Percentiles rank a stretch among this genome's conserved stretches.
Conservation (phyloP, 2,797 vertebrate genomes). For the Hipposideros larvatus region DNA sequence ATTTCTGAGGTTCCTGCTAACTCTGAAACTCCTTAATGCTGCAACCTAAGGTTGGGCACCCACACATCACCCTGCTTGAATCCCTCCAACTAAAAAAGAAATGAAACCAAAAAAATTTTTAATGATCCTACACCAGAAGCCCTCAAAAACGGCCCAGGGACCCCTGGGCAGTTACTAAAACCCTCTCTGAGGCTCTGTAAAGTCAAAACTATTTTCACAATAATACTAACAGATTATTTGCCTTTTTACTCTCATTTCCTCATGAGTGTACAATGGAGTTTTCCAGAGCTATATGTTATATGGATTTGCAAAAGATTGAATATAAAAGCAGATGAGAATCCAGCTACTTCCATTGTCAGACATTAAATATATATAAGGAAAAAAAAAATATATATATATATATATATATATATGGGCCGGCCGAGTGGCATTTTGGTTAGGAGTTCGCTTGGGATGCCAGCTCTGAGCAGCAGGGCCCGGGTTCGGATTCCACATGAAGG, state of each 20-base stretch:
- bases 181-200: background rate
- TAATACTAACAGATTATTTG: background rate
- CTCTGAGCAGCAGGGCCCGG: too few species aligned
- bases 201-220: background rate
- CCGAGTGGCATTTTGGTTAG: too few species aligned
- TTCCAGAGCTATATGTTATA: background rate
- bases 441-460: too few species aligned
- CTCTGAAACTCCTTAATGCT: background rate
- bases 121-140: background rate
- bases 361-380: background rate
- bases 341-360: background rate
- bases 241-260: slow-evolving; percentile 27
- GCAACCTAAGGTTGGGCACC: background rate
- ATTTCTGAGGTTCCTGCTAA: background rate
- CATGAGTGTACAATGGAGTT: background rate
- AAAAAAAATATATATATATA: too few species aligned
- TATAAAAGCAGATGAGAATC: background rate
- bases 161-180: background rate
- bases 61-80: background rate
- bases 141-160: background rate
- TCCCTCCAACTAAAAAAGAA: background rate
- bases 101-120: background rate
- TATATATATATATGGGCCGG: too few species aligned
- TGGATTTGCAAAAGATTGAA: background rate
- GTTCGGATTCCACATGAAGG: too few species aligned